Conservation (phyloP, 2,797 vertebrate species). For the Centroberyx gerrardi region DNA sequence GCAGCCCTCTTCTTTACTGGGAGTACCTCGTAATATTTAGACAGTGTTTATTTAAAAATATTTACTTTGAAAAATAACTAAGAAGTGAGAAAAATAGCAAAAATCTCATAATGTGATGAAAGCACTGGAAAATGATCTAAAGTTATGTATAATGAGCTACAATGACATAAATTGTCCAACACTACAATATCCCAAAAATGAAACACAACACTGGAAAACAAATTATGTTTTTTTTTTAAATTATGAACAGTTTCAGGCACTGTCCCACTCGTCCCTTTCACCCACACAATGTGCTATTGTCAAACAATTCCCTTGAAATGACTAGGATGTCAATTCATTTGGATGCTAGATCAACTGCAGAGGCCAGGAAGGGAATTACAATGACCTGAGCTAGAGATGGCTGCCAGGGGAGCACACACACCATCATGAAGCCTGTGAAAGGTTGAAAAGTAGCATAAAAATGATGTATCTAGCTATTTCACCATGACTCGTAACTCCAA, state of each 20-base stretch:
- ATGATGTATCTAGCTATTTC: conserved; percentile 49
- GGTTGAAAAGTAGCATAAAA: conserved; percentile 51
- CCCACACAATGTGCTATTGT: conserved; percentile 17
- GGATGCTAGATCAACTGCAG: conserved; percentile 22
- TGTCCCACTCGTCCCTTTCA: background rate
- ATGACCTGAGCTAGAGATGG: conserved; percentile 32
- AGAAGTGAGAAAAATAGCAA: no score
- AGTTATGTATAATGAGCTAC: no score
- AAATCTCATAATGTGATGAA: no score
- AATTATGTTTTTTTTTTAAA: conserved; percentile 29
- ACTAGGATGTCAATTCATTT: conserved; percentile 39
- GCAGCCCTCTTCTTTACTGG: no score
- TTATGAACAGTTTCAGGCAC: conserved; percentile 18
- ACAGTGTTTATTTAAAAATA: no score
- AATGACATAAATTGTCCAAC: no score
- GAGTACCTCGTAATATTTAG: no score
- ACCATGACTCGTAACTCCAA: background rate
- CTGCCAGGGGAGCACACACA: conserved; percentile 22
- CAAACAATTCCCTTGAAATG: conserved; percentile 36
- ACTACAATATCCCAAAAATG: background rate
- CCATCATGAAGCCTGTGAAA: conserved; percentile 34
- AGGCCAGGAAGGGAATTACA: conserved; percentile 42
- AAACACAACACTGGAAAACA: background rate
- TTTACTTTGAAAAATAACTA: no score
- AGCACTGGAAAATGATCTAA: no score